Percentiles rank a stretch among this genome's conserved stretches.
phyloP scores from a whole-genome alignment of 2,113 vertebrate genomes.

The Eolophus roseicapilla region DNA sequence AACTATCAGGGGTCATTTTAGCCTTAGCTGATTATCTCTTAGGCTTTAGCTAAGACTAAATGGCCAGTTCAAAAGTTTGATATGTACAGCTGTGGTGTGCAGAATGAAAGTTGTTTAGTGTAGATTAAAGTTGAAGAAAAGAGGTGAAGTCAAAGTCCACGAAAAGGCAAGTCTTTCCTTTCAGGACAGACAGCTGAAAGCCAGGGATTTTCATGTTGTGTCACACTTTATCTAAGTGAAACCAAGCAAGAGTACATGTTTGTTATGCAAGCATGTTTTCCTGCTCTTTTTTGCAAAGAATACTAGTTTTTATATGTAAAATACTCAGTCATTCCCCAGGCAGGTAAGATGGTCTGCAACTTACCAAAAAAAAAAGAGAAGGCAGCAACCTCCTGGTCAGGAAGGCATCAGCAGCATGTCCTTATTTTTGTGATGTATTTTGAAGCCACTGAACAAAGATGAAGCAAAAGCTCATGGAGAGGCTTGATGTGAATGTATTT shows the following conservation, averaged over 20 bases:
- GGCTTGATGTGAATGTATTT: background rate
- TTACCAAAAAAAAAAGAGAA: background rate
- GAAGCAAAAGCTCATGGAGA: background rate
- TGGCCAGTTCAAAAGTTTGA: background rate
- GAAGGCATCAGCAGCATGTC: background rate
- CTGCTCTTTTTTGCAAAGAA: background rate
- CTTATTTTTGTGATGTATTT: background rate
- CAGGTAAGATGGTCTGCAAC: background rate
- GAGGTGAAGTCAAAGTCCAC: background rate
- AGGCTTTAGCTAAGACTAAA: background rate
- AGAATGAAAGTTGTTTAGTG: background rate
- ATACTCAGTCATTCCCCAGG: background rate
- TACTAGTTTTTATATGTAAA: background rate
- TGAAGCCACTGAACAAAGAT: background rate
- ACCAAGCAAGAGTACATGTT: background rate
- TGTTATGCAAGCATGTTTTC: background rate
- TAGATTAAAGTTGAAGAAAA: background rate
- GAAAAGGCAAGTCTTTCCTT: background rate
- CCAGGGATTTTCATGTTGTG: background rate
- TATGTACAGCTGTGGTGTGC: background rate
- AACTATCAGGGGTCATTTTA: conserved; percentile 40
- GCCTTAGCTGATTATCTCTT: conserved; percentile 1
- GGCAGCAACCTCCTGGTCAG: background rate
- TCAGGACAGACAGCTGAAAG: background rate
- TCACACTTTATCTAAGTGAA: background rate